A percentile compares a stretch with the other conserved stretches of the same genome.
These are phyloP conservation scores for Callaeas wilsoni DNA, from an alignment of 2,113 vertebrate species.

Conservation along the genomic window DNA sequence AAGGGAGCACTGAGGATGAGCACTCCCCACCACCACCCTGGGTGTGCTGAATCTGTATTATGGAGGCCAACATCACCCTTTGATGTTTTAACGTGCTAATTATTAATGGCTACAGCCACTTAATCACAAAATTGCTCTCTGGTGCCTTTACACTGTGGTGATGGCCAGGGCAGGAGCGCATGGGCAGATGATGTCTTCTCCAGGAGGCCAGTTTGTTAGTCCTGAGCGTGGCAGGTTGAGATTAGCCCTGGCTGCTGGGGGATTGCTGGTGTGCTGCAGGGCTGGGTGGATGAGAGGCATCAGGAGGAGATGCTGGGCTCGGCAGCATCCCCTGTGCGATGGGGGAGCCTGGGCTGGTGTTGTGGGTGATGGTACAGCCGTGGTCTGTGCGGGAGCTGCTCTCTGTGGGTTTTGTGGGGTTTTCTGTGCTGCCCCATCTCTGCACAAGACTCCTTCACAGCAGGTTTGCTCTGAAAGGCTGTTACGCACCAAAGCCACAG, in stretches of 20 bases:
- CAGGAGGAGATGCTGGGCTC: not conserved
- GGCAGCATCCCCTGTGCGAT: not conserved
- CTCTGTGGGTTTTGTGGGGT: not conserved
- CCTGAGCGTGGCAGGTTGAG: not conserved
- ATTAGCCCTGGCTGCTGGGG: not conserved
- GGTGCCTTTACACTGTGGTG: not conserved
- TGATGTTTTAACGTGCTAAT: not conserved
- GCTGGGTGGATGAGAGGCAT: not conserved
- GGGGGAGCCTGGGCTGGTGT: not conserved
- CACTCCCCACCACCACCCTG: not conserved
- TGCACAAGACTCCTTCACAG: not conserved
- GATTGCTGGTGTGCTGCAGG: not conserved
- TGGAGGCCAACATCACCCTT: not conserved
- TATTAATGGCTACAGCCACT: not conserved
- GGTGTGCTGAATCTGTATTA: not conserved
- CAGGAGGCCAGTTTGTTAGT: not conserved
- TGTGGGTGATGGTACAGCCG: rapidly evolving
- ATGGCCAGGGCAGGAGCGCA: not conserved
- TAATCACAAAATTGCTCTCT: not conserved
- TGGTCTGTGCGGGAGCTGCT: not conserved
- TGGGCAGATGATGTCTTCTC: not conserved
- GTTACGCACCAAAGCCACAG: not conserved
- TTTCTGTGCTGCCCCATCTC: not conserved
- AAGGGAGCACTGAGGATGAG: rapidly evolving
- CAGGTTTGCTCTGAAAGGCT: not conserved